phyloP scores from a whole-genome alignment of 2,888 invertebrate genomes.

The Heteropelma amictum region DNA sequence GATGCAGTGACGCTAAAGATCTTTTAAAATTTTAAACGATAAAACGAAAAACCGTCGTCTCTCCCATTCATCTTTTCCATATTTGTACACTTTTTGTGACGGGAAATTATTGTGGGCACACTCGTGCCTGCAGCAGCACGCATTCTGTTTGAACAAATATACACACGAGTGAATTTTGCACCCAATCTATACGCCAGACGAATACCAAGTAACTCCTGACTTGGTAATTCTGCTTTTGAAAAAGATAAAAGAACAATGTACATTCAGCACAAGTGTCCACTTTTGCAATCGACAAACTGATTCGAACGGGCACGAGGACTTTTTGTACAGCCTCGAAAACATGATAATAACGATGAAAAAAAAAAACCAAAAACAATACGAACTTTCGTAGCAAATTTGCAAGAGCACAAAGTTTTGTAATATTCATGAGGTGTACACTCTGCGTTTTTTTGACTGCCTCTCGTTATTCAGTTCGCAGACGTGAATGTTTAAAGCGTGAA shows the following conservation, averaged over 20 bases:
- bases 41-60: too few relatives aligned
- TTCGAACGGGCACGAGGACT: too few relatives aligned
- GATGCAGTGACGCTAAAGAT: too few relatives aligned
- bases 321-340: too few relatives aligned
- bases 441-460: not conserved
- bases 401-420: too few relatives aligned
- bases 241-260: too few relatives aligned
- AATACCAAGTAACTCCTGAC: conserved; percentile 37
- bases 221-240: conserved; percentile 10
- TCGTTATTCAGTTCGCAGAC: not conserved
- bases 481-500: conserved; percentile 17
- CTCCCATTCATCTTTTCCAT: conserved; percentile 8
- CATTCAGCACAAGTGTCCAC: too few relatives aligned
- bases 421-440: not conserved
- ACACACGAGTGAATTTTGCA: conserved; percentile 27
- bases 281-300: too few relatives aligned
- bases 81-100: conserved; percentile 26
- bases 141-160: conserved; percentile 32
- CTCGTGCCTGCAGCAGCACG: conserved; percentile 29
- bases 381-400: too few relatives aligned
- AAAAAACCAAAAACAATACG: too few relatives aligned
- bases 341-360: too few relatives aligned
- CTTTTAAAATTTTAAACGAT: too few relatives aligned
- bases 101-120: conserved; percentile 2
- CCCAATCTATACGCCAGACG: conserved; percentile 41